Conservation (phyloP, 2,113 vertebrate genomes). For the Colinus virginianus region DNA sequence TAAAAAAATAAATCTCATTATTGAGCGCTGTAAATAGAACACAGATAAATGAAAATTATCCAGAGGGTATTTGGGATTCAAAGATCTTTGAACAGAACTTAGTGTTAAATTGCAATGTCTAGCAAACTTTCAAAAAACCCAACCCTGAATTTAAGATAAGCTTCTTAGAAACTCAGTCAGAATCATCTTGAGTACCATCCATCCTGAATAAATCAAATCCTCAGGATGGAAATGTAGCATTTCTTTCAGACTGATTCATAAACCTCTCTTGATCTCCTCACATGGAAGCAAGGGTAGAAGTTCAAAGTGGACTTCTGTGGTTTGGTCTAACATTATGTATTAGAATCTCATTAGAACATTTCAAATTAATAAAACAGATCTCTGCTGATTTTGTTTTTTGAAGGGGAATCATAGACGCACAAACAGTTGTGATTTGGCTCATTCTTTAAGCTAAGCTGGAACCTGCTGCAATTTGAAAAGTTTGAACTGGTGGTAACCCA, state of each 20-base stretch:
- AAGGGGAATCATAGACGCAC: background rate
- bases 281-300: background rate
- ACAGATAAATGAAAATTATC: slow-evolving; percentile 25
- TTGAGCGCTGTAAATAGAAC: slow-evolving; percentile 14
- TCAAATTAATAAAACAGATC: slow-evolving; percentile 38
- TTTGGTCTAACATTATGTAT: slow-evolving; percentile 39
- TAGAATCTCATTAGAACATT: slow-evolving; percentile 36
- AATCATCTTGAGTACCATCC: slow-evolving; percentile 8
- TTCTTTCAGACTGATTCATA: slow-evolving; percentile 55
- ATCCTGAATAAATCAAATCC: slow-evolving; percentile 53
- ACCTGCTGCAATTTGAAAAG: slow-evolving; percentile 55
- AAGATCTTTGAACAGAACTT: slow-evolving; percentile 10
- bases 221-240: background rate
- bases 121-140: background rate
- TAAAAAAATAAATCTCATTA: background rate
- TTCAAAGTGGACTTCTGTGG: slow-evolving; percentile 61
- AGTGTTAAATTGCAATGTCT: background rate
- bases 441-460: slow-evolving; percentile 53
- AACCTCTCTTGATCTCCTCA: slow-evolving; percentile 1
- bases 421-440: slow-evolving; percentile 51
- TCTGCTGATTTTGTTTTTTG: background rate
- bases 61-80: background rate
- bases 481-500: slow-evolving; percentile 53
- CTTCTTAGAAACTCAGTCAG: background rate
- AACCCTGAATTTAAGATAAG: slow-evolving; percentile 20